A percentile compares a stretch with the other conserved stretches of the same genome.
Evolutionary conservation across 2,113 vertebrate species (phyloP).

Genomic region (Ranitomeya imitator): DNA sequence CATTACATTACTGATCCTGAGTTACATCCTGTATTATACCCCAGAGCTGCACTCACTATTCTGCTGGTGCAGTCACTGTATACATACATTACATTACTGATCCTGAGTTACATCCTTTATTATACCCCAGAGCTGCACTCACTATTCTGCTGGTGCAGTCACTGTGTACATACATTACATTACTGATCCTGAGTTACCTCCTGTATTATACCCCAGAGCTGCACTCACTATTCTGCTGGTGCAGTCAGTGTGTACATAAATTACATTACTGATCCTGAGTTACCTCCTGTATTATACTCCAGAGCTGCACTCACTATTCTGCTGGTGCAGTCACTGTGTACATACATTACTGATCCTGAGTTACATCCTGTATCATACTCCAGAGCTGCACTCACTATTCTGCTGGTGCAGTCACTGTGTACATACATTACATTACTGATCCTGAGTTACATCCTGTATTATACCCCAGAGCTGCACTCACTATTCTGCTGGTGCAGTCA

Average conservation of each 20-base stretch:
- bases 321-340: too few species aligned
- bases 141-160: background rate
- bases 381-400: background rate
- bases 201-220: background rate
- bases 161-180: too few species aligned
- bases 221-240: background rate
- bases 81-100: background rate
- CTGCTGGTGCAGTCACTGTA: background rate
- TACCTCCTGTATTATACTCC: background rate
- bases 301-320: background rate
- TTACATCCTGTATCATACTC: background rate
- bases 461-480: background rate
- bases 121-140: background rate
- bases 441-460: background rate
- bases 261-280: too few species aligned
- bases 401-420: background rate
- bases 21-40: background rate
- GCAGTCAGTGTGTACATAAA: too few species aligned
- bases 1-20: too few species aligned
- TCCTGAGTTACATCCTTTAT: background rate
- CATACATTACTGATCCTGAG: too few species aligned
- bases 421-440: background rate
- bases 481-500: background rate
- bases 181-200: too few species aligned
- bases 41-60: background rate